These are phyloP conservation scores for Trichogramma pretiosum DNA, from an alignment of 1,140 invertebrate genomes.

Conservation along the genomic window DNA sequence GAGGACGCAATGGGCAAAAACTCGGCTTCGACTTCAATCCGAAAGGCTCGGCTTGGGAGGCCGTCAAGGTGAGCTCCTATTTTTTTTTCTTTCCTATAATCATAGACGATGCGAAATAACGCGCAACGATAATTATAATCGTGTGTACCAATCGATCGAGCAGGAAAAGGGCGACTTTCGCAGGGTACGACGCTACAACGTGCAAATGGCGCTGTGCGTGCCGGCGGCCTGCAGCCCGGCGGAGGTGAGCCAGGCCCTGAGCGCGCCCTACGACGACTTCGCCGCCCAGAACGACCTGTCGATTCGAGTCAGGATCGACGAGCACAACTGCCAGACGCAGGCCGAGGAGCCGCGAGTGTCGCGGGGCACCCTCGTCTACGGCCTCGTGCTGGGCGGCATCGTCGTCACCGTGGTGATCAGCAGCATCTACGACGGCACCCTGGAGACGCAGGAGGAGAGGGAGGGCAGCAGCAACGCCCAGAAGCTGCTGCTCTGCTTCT, in stretches of 20 bases:
- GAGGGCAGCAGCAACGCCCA: not conserved
- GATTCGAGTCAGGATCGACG: slow-evolving; percentile 22
- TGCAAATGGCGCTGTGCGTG: slow-evolving; percentile 37
- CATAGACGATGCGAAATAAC: not conserved
- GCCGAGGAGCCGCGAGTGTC: slow-evolving; percentile 14
- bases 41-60: slow-evolving; percentile 28
- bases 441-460: slow-evolving; percentile 11
- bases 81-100: not conserved
- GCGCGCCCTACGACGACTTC: slow-evolving; percentile 18
- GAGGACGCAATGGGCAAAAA: slow-evolving; percentile 12
- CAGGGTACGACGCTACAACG: slow-evolving; percentile 10
- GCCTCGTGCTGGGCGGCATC: slow-evolving; percentile 16
- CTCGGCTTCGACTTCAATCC: slow-evolving; percentile 27
- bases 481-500: slow-evolving; percentile 33
- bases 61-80: slow-evolving; percentile 26
- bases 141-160: not conserved
- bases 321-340: slow-evolving; percentile 22
- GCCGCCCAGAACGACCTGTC: slow-evolving; percentile 14
- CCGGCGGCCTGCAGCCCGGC: slow-evolving; percentile 28
- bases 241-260: slow-evolving; percentile 24
- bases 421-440: slow-evolving; percentile 25
- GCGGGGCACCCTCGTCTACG: slow-evolving; percentile 2
- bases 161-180: slow-evolving; percentile 27
- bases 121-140: not conserved
- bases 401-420: slow-evolving; percentile 20